Base-by-base conservation (phyloP, 2,113 vertebrate species). In the Oryzias melastigma region DNA sequence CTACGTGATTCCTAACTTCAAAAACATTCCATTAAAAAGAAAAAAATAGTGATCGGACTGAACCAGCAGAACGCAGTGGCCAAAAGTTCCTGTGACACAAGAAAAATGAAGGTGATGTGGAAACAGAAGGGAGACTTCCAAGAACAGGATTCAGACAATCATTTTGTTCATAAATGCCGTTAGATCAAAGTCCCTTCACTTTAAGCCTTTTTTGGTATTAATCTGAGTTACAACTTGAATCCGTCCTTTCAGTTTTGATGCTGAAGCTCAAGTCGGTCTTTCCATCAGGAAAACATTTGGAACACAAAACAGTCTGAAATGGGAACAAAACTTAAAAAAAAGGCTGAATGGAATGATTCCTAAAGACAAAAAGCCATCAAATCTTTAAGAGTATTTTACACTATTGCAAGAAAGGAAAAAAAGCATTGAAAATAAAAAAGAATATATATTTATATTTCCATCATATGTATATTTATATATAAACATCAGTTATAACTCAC, bases 381-480 rank as follows among this genome's bases (percentile, higher is more conserved):
- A 50, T 85, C 84, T 68, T 83, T 79, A 67, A 80, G 86, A 79
- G 76, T 75, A 85, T 81, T 65, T 81, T 85, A 77, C 77, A 90
- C 84, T 89, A 90, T 89, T 90, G 88, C 86, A 66, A 77, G 63
- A 86, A 84, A 81, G 27, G 75, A 73, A 79, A 63, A 77, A 75
- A 68, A 84, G 77, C 74, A 85, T 62, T 51, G 58, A 77, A 87
- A 87, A 82, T 70, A 89, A 88, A 85, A 85, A 78, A 80, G 67
- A 83, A 80, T 87, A 89, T 87, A 88, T 85, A 88, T 85, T 72
- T 76, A 77, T 87, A 87, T 87, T 84, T 82, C 74, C 72, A 83
- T 85, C 83, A 85, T 89, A 83, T 88, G 83, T 88, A 89, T 89
- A 89, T 87, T 80, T 90, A 85, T 88, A 85, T 46, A 47, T 90